Evolutionary conservation across 2,113 vertebrate genomes (phyloP).

Genomic region (Nannobrachium achirus): DNA sequence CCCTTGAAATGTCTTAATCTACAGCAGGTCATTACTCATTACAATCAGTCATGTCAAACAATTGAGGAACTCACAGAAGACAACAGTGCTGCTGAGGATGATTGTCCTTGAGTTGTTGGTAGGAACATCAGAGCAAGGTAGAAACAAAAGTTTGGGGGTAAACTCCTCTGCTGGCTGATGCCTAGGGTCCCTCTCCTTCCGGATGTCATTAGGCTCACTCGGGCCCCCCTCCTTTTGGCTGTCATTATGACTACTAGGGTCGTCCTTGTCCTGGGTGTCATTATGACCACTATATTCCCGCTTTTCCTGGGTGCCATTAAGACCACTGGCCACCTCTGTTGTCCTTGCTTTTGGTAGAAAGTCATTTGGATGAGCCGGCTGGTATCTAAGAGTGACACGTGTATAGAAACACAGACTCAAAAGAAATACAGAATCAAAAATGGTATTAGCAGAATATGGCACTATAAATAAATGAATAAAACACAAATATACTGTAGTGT

Average conservation of each 20-base stretch:
- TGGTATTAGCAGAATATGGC: too few species aligned
- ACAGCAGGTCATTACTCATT: neutral
- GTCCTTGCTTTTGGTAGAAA: neutral
- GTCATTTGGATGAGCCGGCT: constrained; percentile 66
- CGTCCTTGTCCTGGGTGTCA: neutral
- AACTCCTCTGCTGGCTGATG: constrained; percentile 56
- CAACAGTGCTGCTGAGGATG: constrained; percentile 77
- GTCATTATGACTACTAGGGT: constrained; percentile 22
- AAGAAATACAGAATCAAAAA: neutral
- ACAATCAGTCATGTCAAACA: neutral
- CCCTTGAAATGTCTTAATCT: neutral
- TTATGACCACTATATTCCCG: constrained; percentile 46
- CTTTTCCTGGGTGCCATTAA: constrained; percentile 59
- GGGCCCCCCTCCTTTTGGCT: constrained; percentile 63
- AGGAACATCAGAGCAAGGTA: constrained; percentile 63
- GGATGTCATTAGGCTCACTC: too few species aligned
- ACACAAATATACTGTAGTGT: too few species aligned
- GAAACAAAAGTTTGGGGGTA: constrained; percentile 65
- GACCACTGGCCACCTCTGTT: neutral
- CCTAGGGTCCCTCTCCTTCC: too few species aligned
- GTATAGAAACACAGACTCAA: neutral
- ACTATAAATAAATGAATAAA: too few species aligned
- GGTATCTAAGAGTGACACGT: constrained; percentile 76
- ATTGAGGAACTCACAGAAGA: constrained; percentile 78
- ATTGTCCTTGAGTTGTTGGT: constrained; percentile 78